A percentile compares a stretch with the other conserved stretches of the same genome.
These are phyloP conservation scores for Cosmia pyralina DNA, from an alignment of 2,888 invertebrate species.

Conservation along the genomic window DNA sequence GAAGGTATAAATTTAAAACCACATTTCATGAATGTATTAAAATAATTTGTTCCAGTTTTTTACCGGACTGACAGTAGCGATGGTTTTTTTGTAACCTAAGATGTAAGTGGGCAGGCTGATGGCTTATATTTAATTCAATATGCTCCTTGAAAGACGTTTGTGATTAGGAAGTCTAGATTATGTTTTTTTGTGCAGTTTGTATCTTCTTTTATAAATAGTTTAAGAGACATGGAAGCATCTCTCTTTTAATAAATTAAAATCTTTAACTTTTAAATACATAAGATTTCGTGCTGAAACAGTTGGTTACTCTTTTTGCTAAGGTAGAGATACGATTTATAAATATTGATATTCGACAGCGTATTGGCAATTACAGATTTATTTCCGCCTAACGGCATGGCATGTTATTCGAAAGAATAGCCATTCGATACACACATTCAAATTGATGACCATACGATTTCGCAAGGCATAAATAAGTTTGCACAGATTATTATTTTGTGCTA, in stretches of 20 bases:
- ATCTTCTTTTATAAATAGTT: too few species aligned
- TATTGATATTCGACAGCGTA: conserved; percentile 6
- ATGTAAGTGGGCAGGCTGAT: neutral
- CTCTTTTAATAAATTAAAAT: neutral
- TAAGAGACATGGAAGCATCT: neutral
- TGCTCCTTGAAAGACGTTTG: too few species aligned
- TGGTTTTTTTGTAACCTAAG: neutral
- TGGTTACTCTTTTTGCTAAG: conserved; percentile 24
- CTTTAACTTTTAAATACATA: neutral
- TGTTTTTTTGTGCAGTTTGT: neutral
- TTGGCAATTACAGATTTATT: conserved; percentile 30
- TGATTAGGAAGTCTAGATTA: neutral
- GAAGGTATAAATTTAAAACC: conserved; percentile 32
- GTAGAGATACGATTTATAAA: neutral
- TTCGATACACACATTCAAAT: conserved; percentile 3
- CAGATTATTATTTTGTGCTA: too few species aligned
- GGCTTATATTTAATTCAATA: too few species aligned
- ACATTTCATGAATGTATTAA: conserved; percentile 15
- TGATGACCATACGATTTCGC: conserved; percentile 3
- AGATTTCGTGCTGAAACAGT: conserved; percentile 11
- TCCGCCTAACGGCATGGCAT: conserved; percentile 7
- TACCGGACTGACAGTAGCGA: neutral
- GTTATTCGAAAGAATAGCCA: conserved; percentile 5
- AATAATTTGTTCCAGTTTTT: conserved; percentile 10
- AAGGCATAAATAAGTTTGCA: neutral